Percentiles rank a stretch among this genome's conserved stretches.
These are phyloP conservation scores for Epicampocera succincta DNA, from an alignment of 2,888 invertebrate genomes.

Conservation along the genomic window DNA sequence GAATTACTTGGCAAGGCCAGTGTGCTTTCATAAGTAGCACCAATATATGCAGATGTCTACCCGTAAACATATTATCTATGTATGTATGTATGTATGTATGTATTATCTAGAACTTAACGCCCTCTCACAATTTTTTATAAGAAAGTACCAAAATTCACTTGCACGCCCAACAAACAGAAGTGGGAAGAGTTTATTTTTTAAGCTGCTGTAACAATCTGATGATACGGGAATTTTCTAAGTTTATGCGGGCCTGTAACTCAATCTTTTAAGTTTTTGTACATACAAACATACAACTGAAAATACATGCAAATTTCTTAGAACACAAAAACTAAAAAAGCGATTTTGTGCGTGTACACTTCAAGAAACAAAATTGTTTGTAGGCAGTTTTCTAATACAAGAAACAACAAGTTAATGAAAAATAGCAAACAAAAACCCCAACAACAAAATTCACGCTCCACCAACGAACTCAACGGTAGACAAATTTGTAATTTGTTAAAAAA, in stretches of 20 bases:
- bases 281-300: slow-evolving; percentile 30
- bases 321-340: slow-evolving; percentile 9
- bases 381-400: slow-evolving; percentile 5
- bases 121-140: slow-evolving; percentile 45
- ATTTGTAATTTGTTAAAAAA: slow-evolving; percentile 39
- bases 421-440: slow-evolving; percentile 1
- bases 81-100: slow-evolving; percentile 3
- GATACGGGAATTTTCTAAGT: slow-evolving; percentile 44
- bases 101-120: slow-evolving; percentile 57
- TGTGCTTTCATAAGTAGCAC: no score
- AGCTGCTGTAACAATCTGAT: slow-evolving; percentile 35
- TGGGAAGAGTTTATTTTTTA: slow-evolving; percentile 20
- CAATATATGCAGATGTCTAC: no score
- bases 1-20: no score
- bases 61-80: neutral
- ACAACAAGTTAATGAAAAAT: neutral
- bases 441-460: slow-evolving; percentile 36
- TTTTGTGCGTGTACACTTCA: slow-evolving; percentile 59
- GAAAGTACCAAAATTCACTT: neutral
- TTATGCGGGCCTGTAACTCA: slow-evolving; percentile 62
- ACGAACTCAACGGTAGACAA: slow-evolving; percentile 31
- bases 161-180: slow-evolving; percentile 15
- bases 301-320: slow-evolving; percentile 65
- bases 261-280: slow-evolving; percentile 36
- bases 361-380: slow-evolving; percentile 15